Conservation (phyloP, 2,113 vertebrate species). For the Thalassarche chlororhynchos region DNA sequence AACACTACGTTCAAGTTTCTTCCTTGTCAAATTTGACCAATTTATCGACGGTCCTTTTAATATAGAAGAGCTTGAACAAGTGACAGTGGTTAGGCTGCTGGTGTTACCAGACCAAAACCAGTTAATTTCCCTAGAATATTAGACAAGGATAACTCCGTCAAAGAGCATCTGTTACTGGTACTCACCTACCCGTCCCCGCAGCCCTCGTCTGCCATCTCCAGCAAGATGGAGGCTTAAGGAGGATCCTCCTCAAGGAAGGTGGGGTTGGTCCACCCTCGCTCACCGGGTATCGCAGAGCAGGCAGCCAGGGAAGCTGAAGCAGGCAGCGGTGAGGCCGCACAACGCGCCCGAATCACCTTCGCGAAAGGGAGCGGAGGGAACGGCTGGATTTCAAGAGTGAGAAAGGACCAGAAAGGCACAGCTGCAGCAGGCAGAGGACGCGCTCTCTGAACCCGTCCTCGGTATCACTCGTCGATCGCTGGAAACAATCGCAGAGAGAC, state of each 20-base stretch:
- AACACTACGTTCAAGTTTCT: not conserved
- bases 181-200: not conserved
- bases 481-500: not conserved
- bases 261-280: not conserved
- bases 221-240: not conserved
- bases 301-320: not conserved
- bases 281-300: not conserved
- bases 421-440: not conserved
- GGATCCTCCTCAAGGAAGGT: not conserved
- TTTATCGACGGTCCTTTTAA: no score
- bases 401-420: not conserved
- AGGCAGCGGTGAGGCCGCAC: not conserved
- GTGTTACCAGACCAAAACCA: not conserved
- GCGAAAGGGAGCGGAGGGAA: not conserved
- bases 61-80: not conserved
- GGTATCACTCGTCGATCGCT: fast-evolving
- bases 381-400: not conserved
- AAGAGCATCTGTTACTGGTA: not conserved
- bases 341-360: not conserved
- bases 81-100: not conserved
- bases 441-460: not conserved
- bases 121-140: fast-evolving
- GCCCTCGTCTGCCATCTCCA: not conserved
- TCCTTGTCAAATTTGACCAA: fast-evolving
- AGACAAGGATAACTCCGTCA: not conserved